phyloP scores from a whole-genome alignment of 2,113 vertebrate genomes.

The Atlantisia rogersi region DNA sequence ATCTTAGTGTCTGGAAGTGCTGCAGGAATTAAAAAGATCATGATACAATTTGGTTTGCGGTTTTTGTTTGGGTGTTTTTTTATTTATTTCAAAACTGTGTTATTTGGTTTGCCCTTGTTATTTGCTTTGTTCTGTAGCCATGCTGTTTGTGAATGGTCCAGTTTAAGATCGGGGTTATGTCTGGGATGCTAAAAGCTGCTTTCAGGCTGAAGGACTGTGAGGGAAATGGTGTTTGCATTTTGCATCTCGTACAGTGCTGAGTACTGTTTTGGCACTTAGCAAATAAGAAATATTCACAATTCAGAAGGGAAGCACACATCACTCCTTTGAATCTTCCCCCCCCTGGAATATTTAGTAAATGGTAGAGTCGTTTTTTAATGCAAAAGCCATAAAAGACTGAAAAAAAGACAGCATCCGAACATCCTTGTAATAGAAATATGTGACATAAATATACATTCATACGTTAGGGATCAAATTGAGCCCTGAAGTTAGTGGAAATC shows the following conservation, averaged over 20 bases:
- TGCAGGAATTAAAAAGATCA: background rate
- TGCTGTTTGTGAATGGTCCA: background rate
- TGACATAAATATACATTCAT: background rate
- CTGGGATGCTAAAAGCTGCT: background rate
- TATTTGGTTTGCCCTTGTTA: conserved; percentile 11
- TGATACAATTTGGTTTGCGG: background rate
- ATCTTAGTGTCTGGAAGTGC: background rate
- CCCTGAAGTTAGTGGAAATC: background rate
- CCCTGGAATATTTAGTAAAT: conserved; percentile 11
- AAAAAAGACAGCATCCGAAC: background rate
- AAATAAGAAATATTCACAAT: background rate
- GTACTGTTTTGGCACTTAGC: background rate
- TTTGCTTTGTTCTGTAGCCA: conserved; percentile 48
- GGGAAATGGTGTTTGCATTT: background rate
- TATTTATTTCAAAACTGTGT: background rate
- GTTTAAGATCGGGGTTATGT: background rate
- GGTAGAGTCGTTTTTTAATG: background rate
- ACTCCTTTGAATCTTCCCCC: background rate
- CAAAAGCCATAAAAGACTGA: background rate
- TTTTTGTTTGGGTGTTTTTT: background rate
- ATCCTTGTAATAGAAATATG: background rate
- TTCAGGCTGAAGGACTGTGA: background rate
- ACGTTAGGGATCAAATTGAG: background rate
- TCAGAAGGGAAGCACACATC: background rate
- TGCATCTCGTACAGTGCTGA: background rate